Conservation (phyloP, 2,797 vertebrate genomes). For the Hemibagrus guttatus region DNA sequence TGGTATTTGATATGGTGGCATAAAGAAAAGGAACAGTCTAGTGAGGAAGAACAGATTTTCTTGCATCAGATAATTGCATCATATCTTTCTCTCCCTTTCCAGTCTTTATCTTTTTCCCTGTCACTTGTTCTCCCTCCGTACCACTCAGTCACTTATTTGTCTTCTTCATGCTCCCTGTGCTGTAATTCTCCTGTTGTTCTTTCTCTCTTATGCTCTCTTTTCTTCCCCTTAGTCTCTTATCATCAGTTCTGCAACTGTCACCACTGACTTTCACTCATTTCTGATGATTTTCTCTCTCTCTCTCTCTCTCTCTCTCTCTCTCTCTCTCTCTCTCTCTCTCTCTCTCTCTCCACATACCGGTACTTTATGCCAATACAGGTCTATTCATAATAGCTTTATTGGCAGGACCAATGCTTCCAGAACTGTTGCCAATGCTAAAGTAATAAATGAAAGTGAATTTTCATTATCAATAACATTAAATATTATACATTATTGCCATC, state of each 20-base stretch:
- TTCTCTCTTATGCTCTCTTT: not conserved
- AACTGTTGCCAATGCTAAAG: not conserved
- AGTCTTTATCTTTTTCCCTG: conserved; percentile 20
- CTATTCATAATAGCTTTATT: not conserved
- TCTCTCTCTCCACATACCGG: not conserved
- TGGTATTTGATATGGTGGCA: conserved; percentile 51
- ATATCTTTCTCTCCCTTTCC: conserved; percentile 29
- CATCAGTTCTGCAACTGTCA: conserved; percentile 49
- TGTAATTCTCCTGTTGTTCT: not conserved
- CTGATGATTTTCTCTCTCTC: conserved; percentile 32
- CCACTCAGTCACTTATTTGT: conserved; percentile 15
- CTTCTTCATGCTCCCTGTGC: not conserved
- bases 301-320: not conserved
- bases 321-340: not conserved
- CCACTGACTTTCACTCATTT: conserved; percentile 50
- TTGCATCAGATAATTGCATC: conserved; percentile 19
- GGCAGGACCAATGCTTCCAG: not conserved
- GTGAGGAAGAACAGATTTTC: conserved; percentile 11
- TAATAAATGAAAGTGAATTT: not conserved
- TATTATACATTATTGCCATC: not conserved
- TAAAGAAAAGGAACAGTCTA: conserved; percentile 45
- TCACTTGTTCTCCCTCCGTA: conserved; percentile 18
- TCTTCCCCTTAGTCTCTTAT: conserved; percentile 33
- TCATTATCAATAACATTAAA: not conserved
- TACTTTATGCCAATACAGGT: not conserved